Conservation (phyloP, 1,140 invertebrate species). For the Cydia fagiglandana region DNA sequence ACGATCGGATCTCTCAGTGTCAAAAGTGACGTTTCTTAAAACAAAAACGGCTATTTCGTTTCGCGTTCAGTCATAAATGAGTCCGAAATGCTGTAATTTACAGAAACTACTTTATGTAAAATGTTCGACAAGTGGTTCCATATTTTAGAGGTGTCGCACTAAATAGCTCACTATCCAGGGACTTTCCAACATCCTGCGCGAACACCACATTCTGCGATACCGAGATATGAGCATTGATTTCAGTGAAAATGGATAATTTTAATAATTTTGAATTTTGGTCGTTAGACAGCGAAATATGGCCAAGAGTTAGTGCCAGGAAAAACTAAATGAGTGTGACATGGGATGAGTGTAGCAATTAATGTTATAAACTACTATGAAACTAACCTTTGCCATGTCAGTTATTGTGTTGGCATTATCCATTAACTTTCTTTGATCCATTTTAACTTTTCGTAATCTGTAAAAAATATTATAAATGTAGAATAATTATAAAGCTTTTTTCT, state of each 20-base stretch:
- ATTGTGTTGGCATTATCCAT: slow-evolving; percentile 99
- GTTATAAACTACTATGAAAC: slow-evolving; percentile 46
- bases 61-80: too few relatives aligned
- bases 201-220: too few relatives aligned
- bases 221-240: background rate
- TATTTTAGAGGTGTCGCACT: too few relatives aligned
- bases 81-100: too few relatives aligned
- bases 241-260: background rate
- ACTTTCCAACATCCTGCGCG: too few relatives aligned
- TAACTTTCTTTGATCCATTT: slow-evolving; percentile 99
- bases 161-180: too few relatives aligned
- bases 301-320: slow-evolving; percentile 48
- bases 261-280: background rate
- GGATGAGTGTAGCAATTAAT: slow-evolving; percentile 64
- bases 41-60: too few relatives aligned
- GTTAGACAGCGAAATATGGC: background rate
- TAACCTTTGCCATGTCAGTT: slow-evolving; percentile 99
- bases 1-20: too few relatives aligned
- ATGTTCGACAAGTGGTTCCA: too few relatives aligned
- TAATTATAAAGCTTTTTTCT: too few relatives aligned
- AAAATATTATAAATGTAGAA: slow-evolving; percentile 39
- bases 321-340: slow-evolving; percentile 61
- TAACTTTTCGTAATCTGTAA: slow-evolving; percentile 97
- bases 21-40: too few relatives aligned
- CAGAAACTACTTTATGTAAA: too few relatives aligned